Percentiles rank a stretch among this genome's conserved stretches.
These are phyloP conservation scores for Pithys albifrons DNA, from an alignment of 2,113 vertebrate genomes.

Conservation along the genomic window DNA sequence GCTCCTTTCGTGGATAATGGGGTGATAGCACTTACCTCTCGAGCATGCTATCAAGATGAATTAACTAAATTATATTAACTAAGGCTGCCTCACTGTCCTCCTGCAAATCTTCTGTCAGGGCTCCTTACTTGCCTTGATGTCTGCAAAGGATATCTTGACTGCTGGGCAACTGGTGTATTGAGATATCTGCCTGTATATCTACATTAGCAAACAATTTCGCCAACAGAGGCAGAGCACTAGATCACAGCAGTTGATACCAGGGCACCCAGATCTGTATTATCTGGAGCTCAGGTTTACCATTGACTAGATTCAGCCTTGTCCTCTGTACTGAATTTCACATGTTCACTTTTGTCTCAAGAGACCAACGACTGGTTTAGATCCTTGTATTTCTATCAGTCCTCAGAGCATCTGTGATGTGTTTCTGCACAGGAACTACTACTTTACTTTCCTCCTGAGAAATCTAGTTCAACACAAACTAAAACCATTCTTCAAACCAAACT, in stretches of 20 bases:
- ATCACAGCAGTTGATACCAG: not conserved
- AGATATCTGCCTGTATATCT: not conserved
- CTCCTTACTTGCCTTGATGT: not conserved
- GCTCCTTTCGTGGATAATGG: not conserved
- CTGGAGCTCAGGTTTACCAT: not conserved
- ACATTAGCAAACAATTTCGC: not conserved
- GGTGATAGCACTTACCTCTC: not conserved
- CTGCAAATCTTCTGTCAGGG: not conserved
- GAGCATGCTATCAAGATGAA: not conserved
- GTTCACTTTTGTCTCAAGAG: not conserved
- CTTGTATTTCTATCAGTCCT: not conserved
- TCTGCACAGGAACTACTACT: not conserved
- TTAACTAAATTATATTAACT: slow-evolving; percentile 15
- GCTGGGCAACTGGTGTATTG: not conserved
- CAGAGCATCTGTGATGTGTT: not conserved
- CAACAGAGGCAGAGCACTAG: not conserved
- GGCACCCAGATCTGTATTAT: not conserved
- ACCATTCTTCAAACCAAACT: not conserved
- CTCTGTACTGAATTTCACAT: not conserved
- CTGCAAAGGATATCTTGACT: not conserved
- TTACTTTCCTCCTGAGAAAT: not conserved
- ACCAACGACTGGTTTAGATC: not conserved
- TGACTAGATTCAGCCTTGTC: not conserved
- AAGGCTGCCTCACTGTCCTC: not conserved
- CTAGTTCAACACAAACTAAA: not conserved